Conservation (phyloP, 2,888 invertebrate species). For the Plagiodera versicolora region DNA sequence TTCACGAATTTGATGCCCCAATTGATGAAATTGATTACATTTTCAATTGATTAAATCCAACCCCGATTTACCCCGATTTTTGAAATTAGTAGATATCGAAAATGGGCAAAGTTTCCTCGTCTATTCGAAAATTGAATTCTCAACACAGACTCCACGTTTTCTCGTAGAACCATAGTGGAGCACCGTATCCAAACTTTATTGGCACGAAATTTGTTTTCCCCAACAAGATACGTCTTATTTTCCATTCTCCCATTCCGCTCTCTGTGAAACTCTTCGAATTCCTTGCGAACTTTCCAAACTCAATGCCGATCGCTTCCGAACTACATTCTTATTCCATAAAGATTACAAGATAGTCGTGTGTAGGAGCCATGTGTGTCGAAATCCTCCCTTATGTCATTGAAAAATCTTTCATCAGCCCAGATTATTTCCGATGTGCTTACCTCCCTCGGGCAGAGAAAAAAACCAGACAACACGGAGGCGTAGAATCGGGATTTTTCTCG, state of each 20-base stretch:
- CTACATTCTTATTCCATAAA: constrained; percentile 52
- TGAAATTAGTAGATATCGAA: no score
- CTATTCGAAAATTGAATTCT: no score
- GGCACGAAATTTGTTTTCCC: neutral
- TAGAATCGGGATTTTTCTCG: neutral
- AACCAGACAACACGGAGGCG: neutral
- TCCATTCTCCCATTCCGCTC: neutral
- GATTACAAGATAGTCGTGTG: constrained; percentile 47
- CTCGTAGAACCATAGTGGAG: no score
- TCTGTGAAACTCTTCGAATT: neutral
- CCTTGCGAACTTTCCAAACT: constrained; percentile 22
- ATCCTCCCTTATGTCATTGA: constrained; percentile 17
- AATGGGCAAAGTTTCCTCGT: no score
- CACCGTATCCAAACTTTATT: no score
- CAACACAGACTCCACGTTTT: no score
- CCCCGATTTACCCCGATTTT: no score
- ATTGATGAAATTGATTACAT: no score
- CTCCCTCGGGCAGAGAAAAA: constrained; percentile 31
- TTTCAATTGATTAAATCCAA: no score
- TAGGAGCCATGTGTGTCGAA: constrained; percentile 38
- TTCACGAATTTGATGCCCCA: no score
- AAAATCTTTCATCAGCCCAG: constrained; percentile 34
- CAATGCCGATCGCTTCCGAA: constrained; percentile 24
- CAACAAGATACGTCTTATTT: constrained; percentile 10
- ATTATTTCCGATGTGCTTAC: constrained; percentile 35